Evolutionary conservation across 2,113 vertebrate genomes (phyloP), one percentile per base, ranked within the genome.

Genomic region (Irena cyanogastra): DNA sequence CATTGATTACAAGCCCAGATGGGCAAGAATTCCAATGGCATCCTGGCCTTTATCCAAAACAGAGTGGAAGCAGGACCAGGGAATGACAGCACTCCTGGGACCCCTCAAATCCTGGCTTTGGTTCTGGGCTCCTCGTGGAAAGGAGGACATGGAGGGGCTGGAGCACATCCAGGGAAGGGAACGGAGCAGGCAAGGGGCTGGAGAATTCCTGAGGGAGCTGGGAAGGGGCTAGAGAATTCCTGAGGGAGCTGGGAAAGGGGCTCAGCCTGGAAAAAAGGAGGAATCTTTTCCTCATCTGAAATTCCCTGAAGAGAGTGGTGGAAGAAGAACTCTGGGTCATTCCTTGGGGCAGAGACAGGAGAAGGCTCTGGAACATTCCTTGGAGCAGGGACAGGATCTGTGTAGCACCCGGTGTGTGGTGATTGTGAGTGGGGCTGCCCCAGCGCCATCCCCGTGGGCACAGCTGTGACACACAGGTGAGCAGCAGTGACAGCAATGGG

Each of bases 81-180:
- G 56, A 53, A 41, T n/a, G 56, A 8, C 3, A 23, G 33, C 10
- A 2, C 30, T 52, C 45, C 66, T 13, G 66, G 45, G 27, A 63
- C 24, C 7, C 24, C 47, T 5, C 56, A 47, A 35, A 63, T 47
- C 16, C 45, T 5, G 41, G 16, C 0, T 5, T 47, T 9, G 7
- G 9, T 17, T 49, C 37, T 3, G 31, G 21, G 21, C 2, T 53
- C 16, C 47, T 26, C 56, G 24, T 20, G 47, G 30, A 45, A 54
- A 7, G 5, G 19, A 24, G 28, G 28, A n/a, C 19, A 0, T 0
- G 4, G 74, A 61, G 16, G 7, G 5, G 39, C 33, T 44, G 45
- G 72, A 60, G 33, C 1, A 0, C 3, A 13, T 5, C 30, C 52
- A 42, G 9, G 44, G 44, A 35, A 76, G 13, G 22, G n/a, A 54